Conservation (phyloP, 2,113 vertebrate genomes). For the Oenanthe melanoleuca region DNA sequence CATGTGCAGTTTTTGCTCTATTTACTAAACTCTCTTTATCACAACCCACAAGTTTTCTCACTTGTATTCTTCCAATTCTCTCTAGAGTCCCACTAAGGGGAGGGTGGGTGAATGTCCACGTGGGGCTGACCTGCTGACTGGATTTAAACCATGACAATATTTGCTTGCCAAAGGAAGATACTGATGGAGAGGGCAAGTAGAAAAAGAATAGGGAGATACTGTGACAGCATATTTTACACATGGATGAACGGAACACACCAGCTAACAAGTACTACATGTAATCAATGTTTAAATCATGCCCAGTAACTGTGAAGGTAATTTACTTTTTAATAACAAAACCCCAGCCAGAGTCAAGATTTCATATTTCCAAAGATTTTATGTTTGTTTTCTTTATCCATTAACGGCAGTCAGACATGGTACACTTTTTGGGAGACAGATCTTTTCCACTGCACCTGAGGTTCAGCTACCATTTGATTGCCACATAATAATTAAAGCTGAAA, state of each 20-base stretch:
- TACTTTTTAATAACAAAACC: background rate
- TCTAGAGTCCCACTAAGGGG: rapidly evolving
- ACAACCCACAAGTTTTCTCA: rapidly evolving
- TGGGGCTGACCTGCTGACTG: background rate
- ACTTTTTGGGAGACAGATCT: background rate
- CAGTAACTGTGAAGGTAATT: background rate
- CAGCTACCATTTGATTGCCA: background rate
- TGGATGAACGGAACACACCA: background rate
- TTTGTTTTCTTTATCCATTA: background rate
- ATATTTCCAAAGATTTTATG: background rate
- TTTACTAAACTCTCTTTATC: background rate
- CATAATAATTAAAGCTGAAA: background rate
- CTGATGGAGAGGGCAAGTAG: background rate
- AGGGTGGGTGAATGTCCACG: background rate
- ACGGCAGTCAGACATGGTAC: background rate
- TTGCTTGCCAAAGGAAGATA: background rate
- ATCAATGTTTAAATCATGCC: background rate
- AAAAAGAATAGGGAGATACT: background rate
- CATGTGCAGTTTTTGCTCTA: background rate
- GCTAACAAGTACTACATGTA: background rate
- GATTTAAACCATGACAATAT: background rate
- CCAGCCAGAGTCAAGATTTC: background rate
- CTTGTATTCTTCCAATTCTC: background rate
- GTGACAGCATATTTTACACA: background rate
- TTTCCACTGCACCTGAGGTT: background rate